These are phyloP conservation scores for Sylvietta virens DNA, from an alignment of 2,113 vertebrate genomes.

Conservation along the genomic window DNA sequence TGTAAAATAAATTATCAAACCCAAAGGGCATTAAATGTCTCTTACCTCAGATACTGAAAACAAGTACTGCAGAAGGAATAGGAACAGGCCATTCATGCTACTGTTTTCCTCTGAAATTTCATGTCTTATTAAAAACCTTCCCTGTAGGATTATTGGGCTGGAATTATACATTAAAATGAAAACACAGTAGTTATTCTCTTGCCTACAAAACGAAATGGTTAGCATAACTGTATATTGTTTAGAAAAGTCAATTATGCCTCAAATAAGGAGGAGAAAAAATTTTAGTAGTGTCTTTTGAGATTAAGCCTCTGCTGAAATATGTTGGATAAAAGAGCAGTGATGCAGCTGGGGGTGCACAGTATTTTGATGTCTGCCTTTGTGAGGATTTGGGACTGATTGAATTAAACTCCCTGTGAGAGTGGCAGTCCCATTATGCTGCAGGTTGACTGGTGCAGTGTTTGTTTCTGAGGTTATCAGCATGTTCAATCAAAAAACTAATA, in stretches of 20 bases:
- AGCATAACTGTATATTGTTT: neutral
- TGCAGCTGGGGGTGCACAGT: neutral
- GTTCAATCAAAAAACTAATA: slow-evolving; percentile 59
- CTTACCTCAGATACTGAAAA: neutral
- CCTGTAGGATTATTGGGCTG: slow-evolving; percentile 22
- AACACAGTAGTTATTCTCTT: neutral
- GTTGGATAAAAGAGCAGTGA: neutral
- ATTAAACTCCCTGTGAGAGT: neutral
- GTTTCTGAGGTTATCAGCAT: slow-evolving; percentile 44
- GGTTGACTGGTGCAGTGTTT: slow-evolving; percentile 2
- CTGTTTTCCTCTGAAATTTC: slow-evolving; percentile 37
- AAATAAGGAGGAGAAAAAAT: neutral
- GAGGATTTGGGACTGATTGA: neutral
- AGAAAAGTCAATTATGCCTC: slow-evolving; percentile 24
- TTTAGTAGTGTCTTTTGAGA: neutral
- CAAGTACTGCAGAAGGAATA: neutral
- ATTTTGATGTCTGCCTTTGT: neutral
- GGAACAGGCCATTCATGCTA: neutral
- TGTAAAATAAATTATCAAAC: slow-evolving; percentile 43
- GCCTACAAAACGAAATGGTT: neutral
- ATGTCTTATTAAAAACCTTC: slow-evolving; percentile 49
- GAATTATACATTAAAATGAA: slow-evolving; percentile 28
- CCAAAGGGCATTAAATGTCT: slow-evolving; percentile 1
- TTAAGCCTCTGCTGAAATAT: neutral
- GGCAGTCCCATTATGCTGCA: neutral